Evolutionary conservation across 1,140 invertebrate genomes (phyloP).

Genomic region (Whitmania pigra): DNA sequence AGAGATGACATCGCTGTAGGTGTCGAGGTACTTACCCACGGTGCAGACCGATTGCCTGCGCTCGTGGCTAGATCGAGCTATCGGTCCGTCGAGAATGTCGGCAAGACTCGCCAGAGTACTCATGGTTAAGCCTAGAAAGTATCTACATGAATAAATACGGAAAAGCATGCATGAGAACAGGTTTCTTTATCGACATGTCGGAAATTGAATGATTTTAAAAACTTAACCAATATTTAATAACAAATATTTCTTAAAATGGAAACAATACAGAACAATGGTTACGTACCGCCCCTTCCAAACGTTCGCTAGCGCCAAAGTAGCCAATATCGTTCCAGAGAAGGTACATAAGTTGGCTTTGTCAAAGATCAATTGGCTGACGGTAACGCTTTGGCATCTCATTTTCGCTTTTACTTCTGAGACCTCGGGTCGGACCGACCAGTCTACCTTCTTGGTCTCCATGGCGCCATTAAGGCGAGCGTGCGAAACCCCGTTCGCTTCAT

Average conservation of each 20-base stretch:
- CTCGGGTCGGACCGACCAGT: no score
- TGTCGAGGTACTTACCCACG: conserved; percentile 12
- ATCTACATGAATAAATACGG: neutral
- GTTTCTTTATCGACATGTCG: no score
- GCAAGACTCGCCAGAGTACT: conserved; percentile 7
- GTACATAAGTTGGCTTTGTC: conserved; percentile 15
- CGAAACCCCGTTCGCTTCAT: no score
- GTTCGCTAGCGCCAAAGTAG: conserved; percentile 1
- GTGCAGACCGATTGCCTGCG: conserved; percentile 1
- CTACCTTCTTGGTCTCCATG: no score
- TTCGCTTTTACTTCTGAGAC: no score
- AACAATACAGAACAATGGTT: neutral
- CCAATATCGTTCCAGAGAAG: neutral
- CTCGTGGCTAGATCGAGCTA: neutral
- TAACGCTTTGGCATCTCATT: no score
- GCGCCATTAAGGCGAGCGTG: no score
- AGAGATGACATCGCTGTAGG: conserved; percentile 16
- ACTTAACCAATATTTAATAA: no score
- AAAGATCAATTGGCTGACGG: neutral
- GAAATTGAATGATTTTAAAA: no score
- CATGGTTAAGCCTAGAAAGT: conserved; percentile 10
- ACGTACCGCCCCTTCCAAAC: conserved; percentile 12
- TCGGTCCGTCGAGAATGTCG: conserved; percentile 18
- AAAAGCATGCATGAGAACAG: neutral
- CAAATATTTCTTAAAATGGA: no score